These are phyloP conservation scores for Myotis myotis DNA, from an alignment of 2,797 vertebrate species.

Conservation along the genomic window DNA sequence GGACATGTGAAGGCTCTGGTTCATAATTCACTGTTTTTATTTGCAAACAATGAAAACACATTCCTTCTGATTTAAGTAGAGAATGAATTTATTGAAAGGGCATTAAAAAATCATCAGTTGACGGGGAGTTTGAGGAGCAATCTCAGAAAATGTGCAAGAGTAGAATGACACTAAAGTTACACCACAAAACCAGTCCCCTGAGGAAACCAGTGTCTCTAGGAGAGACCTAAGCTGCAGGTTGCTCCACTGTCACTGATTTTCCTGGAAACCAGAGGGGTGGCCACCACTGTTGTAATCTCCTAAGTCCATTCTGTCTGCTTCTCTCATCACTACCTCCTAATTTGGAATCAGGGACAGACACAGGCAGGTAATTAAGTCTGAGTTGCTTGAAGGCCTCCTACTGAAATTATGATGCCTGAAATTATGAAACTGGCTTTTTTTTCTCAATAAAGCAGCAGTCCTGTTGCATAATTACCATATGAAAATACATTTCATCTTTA, in stretches of 20 bases:
- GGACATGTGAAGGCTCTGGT: neutral
- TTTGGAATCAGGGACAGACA: neutral
- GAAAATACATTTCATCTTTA: neutral
- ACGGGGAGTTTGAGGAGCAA: neutral
- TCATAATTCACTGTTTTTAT: neutral
- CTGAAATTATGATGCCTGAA: neutral
- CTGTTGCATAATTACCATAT: neutral
- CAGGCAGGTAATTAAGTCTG: neutral
- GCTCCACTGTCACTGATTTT: neutral
- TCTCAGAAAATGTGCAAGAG: neutral
- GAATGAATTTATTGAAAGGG: neutral
- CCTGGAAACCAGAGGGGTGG: neutral
- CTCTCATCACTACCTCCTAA: neutral
- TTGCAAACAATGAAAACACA: neutral
- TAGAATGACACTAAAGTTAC: neutral
- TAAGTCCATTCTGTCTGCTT: neutral
- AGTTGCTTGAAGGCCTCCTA: neutral
- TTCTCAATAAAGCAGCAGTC: neutral
- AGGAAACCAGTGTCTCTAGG: neutral
- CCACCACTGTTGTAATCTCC: neutral
- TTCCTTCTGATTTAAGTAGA: neutral
- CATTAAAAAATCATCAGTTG: neutral
- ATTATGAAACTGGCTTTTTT: neutral
- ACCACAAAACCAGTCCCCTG: neutral
- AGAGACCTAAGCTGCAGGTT: neutral